phyloP scores from a whole-genome alignment of 1,140 invertebrate genomes.

The Alviniconcha marisindica region DNA sequence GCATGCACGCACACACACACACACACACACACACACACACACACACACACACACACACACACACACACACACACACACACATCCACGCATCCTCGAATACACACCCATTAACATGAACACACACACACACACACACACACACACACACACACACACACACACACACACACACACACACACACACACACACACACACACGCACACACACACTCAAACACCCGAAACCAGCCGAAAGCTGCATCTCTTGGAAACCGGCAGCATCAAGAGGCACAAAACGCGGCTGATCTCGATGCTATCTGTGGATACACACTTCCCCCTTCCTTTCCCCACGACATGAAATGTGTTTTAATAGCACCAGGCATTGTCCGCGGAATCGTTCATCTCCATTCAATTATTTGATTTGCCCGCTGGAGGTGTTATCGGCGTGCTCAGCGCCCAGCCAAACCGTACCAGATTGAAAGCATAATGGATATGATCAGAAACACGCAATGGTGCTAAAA shows the following conservation, averaged over 20 bases:
- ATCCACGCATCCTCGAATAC: conserved; percentile 7
- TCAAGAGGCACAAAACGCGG: too few species aligned
- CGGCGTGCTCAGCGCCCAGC: too few species aligned
- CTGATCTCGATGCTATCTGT: neutral
- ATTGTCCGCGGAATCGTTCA: neutral
- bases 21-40: too few species aligned
- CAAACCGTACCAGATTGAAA: too few species aligned
- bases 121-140: conserved; percentile 22
- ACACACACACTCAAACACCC: too few species aligned
- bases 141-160: conserved; percentile 3
- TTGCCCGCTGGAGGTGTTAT: neutral
- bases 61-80: conserved; percentile 30
- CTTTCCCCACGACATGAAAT: conserved; percentile 12
- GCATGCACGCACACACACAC: too few species aligned
- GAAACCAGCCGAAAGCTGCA: too few species aligned
- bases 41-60: neutral
- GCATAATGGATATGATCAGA: too few species aligned
- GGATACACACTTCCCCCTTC: neutral
- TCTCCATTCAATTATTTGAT: conserved; percentile 22
- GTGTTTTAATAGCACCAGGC: conserved; percentile 10
- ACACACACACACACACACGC: neutral
- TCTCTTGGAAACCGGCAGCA: too few species aligned
- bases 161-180: neutral
- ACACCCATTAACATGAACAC: neutral
- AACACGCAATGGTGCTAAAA: too few species aligned